Evolutionary conservation across 2,113 vertebrate species (phyloP).

Genomic region (Zingel zingel): DNA sequence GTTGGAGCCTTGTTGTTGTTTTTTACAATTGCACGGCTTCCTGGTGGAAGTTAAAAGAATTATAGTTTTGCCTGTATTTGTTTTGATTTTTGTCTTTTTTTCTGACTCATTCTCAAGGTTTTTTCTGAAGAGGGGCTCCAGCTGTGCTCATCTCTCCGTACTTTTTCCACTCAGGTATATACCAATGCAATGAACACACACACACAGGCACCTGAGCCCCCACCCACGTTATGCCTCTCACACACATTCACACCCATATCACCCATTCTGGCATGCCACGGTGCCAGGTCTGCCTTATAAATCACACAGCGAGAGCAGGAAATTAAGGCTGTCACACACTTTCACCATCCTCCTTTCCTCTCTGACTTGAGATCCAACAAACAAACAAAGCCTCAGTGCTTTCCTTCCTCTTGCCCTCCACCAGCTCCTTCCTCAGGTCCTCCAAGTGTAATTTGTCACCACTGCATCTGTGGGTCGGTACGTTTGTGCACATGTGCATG

Average conservation of each 20-base stretch:
- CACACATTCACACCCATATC: slow-evolving; percentile 48
- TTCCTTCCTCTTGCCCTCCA: slow-evolving; percentile 50
- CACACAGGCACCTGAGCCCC: slow-evolving; percentile 23
- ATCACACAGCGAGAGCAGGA: slow-evolving; percentile 73
- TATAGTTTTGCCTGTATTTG: not conserved
- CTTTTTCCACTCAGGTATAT: slow-evolving; percentile 91
- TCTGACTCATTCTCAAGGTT: slow-evolving; percentile 81
- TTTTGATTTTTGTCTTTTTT: slow-evolving; percentile 6
- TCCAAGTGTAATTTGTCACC: slow-evolving; percentile 79
- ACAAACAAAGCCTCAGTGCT: slow-evolving; percentile 20
- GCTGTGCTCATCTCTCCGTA: slow-evolving; percentile 89
- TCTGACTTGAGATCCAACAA: slow-evolving; percentile 45
- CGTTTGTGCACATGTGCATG: slow-evolving; percentile 43
- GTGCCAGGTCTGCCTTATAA: slow-evolving; percentile 62
- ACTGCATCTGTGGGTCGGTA: slow-evolving; percentile 24
- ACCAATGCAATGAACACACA: slow-evolving; percentile 2
- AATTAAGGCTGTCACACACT: slow-evolving; percentile 75
- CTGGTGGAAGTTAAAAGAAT: not conserved
- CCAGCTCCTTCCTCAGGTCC: slow-evolving; percentile 51
- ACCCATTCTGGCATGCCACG: slow-evolving; percentile 38
- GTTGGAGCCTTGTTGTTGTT: too few species aligned
- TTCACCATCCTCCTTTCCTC: slow-evolving; percentile 33
- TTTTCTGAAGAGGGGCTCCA: slow-evolving; percentile 93
- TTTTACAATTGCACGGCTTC: not conserved
- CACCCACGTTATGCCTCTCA: slow-evolving; percentile 14